phyloP scores from a whole-genome alignment of 2,888 invertebrate species.

The Baronia brevicornis region DNA sequence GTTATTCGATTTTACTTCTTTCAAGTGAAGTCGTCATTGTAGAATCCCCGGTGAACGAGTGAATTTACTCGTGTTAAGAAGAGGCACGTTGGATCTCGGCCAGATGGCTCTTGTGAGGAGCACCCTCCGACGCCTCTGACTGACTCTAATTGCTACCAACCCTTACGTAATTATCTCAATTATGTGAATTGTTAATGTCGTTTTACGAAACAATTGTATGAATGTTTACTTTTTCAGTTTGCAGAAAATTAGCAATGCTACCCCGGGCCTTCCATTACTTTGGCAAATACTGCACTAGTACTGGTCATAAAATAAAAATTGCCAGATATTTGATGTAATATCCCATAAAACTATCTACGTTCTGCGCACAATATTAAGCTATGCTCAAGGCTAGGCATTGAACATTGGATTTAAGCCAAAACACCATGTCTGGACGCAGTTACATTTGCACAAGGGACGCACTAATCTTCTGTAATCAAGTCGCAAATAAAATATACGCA shows the following conservation, averaged over 20 bases:
- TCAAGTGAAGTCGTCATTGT: constrained; percentile 32
- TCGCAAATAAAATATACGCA: constrained; percentile 17
- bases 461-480: constrained; percentile 36
- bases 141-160: constrained; percentile 69
- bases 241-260: constrained; percentile 6
- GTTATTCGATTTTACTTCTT: constrained; percentile 31
- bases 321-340: constrained; percentile 15
- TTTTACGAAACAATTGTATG: constrained; percentile 26
- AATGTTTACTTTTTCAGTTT: constrained; percentile 18
- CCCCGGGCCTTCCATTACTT: background rate
- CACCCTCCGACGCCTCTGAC: constrained; percentile 47
- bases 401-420: constrained; percentile 54
- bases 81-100: constrained; percentile 59
- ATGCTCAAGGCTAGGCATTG: constrained; percentile 38
- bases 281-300: constrained; percentile 6
- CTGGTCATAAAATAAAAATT: constrained; percentile 15
- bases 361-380: constrained; percentile 29
- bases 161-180: constrained; percentile 61
- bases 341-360: constrained; percentile 14
- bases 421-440: constrained; percentile 53
- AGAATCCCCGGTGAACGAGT: constrained; percentile 37
- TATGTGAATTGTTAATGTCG: constrained; percentile 35
- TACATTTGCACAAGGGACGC: constrained; percentile 45
- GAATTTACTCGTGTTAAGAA: constrained; percentile 47
- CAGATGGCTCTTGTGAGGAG: constrained; percentile 62